Percentiles rank a stretch among this genome's conserved stretches.
phyloP scores from a whole-genome alignment of 2,797 vertebrate genomes.

The Ctenopoma multispine region DNA sequence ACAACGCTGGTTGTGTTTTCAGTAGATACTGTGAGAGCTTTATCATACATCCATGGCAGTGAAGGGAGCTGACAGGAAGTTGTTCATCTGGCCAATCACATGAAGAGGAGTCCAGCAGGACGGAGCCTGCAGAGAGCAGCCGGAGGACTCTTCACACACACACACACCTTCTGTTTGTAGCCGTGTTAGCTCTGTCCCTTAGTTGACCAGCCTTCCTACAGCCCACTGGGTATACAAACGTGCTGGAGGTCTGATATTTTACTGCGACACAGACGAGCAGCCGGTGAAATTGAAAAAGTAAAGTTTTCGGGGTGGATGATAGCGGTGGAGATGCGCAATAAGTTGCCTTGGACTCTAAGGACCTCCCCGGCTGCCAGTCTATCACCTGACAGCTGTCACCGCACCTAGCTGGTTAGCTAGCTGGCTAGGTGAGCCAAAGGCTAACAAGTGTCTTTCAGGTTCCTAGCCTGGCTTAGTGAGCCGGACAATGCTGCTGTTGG shows the following conservation, averaged over 20 bases:
- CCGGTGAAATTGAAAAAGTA: not conserved
- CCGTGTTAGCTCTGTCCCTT: constrained; percentile 59
- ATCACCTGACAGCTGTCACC: constrained; percentile 79
- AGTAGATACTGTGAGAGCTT: too few relatives aligned
- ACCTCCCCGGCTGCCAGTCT: constrained; percentile 62
- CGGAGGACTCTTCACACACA: constrained; percentile 1
- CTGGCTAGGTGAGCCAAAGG: constrained; percentile 64
- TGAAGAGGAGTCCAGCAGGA: constrained; percentile 10
- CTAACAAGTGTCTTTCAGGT: constrained; percentile 52
- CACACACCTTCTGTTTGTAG: constrained; percentile 59
- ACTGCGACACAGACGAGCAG: not conserved
- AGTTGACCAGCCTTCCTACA: constrained; percentile 21
- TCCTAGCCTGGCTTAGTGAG: constrained; percentile 41
- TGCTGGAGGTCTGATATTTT: not conserved
- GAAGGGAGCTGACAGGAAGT: constrained; percentile 44
- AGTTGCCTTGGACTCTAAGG: constrained; percentile 56
- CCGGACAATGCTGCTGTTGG: constrained; percentile 23
- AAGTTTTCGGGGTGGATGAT: constrained; percentile 7
- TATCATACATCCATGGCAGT: not conserved
- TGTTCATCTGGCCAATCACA: constrained; percentile 63
- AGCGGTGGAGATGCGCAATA: constrained; percentile 62
- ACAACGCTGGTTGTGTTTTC: too few relatives aligned
- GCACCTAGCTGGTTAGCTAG: constrained; percentile 63
- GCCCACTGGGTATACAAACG: constrained; percentile 15
- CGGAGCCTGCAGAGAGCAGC: constrained; percentile 9